These are phyloP conservation scores for Sphaeramia orbicularis DNA, from an alignment of 2,797 vertebrate genomes.

Conservation along the genomic window DNA sequence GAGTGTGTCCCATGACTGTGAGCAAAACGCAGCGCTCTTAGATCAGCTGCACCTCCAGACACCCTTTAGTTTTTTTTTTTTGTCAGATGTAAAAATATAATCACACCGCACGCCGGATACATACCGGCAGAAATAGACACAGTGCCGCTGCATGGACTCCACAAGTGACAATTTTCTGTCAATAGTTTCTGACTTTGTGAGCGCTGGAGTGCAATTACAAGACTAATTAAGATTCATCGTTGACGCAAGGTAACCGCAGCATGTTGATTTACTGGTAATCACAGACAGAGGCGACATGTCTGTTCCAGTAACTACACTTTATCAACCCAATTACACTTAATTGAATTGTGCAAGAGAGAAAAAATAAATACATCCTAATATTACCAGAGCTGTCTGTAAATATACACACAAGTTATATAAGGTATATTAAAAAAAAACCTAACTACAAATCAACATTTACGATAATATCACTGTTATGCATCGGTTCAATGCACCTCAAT, in stretches of 20 bases:
- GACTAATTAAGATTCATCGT: constrained; percentile 57
- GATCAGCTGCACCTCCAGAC: background rate
- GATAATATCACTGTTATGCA: too few species aligned
- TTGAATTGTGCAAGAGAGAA: constrained; percentile 23
- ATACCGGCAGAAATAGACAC: constrained; percentile 2
- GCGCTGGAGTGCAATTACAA: constrained; percentile 46
- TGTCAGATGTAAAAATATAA: constrained; percentile 7
- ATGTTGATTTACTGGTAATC: constrained; percentile 60
- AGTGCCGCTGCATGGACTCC: background rate
- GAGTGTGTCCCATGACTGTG: too few species aligned
- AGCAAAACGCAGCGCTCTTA: background rate
- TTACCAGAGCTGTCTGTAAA: too few species aligned
- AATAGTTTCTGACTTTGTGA: constrained; percentile 27
- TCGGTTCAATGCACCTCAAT: too few species aligned
- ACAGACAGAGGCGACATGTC: constrained; percentile 40
- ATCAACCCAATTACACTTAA: constrained; percentile 58
- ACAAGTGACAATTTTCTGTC: constrained; percentile 16
- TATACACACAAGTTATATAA: too few species aligned
- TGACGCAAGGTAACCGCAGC: constrained; percentile 43
- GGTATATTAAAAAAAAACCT: too few species aligned
- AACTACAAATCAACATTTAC: too few species aligned
- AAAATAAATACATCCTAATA: background rate
- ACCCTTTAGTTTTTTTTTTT: too few species aligned
- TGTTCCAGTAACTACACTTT: constrained; percentile 33
- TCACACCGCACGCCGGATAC: background rate